Evolutionary conservation across 2,888 invertebrate genomes (phyloP), one percentile per base, ranked within the genome.

Genomic region (Antitype chi): DNA sequence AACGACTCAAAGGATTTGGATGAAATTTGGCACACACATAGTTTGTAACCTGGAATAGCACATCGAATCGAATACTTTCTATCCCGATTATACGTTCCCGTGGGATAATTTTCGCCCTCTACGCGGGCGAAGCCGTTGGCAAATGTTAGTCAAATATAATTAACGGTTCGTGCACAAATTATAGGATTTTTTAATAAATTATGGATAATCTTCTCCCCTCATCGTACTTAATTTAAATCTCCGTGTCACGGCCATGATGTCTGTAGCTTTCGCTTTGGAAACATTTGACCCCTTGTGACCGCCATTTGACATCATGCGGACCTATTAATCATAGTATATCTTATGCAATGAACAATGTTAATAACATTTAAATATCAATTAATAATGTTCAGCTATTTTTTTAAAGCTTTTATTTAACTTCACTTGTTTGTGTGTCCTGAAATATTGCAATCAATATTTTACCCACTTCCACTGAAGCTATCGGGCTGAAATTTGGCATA

Each of bases 261-360:
- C 63, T 60, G 60, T 57, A 79, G 85, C 38, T 32, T 28, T 67
- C 57, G 49, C 52, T 63, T 68, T 49, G 52, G 43, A 62, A 32
- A 73, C 28, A 59, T 70, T 28, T 85, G 85, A 76, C 81, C 68
- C 64, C 66, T 63, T 17, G 76, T 63, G 76, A 66, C 72, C 67
- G 55, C n/a, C 23, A 49, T 49, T 53, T 77, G 81, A 77, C 85
- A 72, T 80, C 74, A 23, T 52, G n/a, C 20, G 62, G 28, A 59
- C 32, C 69, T 62, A 85, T 80, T 69, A 76, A 76, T 84, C 71
- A 76, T 72, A 32, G 5, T 15, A 66, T 67, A 60, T 70, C 17
- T 76, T 73, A 60, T 38, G 85, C 76, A 84, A 84, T 49, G 8
- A 55, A n/a, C 23, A 49, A 53, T 63, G 32, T 60, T 63, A 71